A percentile compares a stretch with the other conserved stretches of the same genome.
These are phyloP conservation scores for human (Homo sapiens) DNA, from an alignment of 2,113 vertebrate genomes.

Conservation along the genomic window GRCh38 chr2:62493501-62494000, in stretches of 20 bases:
- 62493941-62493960: background rate
- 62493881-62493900: background rate
- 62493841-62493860: background rate
- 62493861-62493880: constrained; percentile 29
- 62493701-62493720: constrained; percentile 1
- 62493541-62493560: constrained; percentile 12
- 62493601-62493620: background rate
- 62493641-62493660: background rate
- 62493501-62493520: background rate
- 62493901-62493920: constrained; percentile 44
- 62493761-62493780: background rate
- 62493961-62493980: background rate
- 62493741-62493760: constrained; percentile 28
- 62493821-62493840: background rate
- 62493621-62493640: background rate
- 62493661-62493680: constrained; percentile 44
- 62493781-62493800: background rate
- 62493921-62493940: constrained; percentile 23
- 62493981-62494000: background rate
- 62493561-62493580: constrained; percentile 7
- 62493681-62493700: background rate
- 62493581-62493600: background rate
- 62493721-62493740: constrained; percentile 11
- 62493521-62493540: background rate
- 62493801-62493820: constrained; percentile 32